These are phyloP conservation scores for Drosophila funebris DNA, from an alignment of 1,140 invertebrate species.

Conservation along the genomic window DNA sequence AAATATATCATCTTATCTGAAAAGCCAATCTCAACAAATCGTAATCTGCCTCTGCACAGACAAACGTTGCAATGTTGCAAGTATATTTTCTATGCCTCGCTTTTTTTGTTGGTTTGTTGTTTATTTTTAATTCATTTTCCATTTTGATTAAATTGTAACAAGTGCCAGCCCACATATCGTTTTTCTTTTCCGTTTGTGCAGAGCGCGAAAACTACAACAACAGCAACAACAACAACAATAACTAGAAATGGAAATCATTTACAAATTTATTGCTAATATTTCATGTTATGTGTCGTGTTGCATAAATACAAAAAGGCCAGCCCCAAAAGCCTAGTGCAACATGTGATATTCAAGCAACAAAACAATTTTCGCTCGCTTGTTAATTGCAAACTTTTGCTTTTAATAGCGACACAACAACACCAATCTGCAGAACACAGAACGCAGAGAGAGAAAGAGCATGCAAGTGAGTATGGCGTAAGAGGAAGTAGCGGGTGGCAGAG, in stretches of 20 bases:
- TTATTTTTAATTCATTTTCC: conserved; percentile 42
- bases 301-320: conserved; percentile 76
- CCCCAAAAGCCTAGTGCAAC: conserved; percentile 47
- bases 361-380: conserved; percentile 59
- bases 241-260: conserved; percentile 41
- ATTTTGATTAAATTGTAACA: conserved; percentile 81
- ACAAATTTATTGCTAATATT: conserved; percentile 81
- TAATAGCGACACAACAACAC: conserved; percentile 51
- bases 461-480: neutral
- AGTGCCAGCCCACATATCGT: conserved; percentile 76
- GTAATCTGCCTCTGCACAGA: conserved; percentile 29
- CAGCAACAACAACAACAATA: neutral
- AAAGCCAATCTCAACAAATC: conserved; percentile 40
- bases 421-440: conserved; percentile 26
- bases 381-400: conserved; percentile 82
- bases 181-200: conserved; percentile 44
- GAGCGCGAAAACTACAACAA: conserved; percentile 26
- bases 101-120: neutral
- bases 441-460: conserved; percentile 5
- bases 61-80: neutral
- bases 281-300: conserved; percentile 80
- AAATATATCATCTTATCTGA: conserved; percentile 19
- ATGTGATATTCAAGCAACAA: conserved; percentile 60
- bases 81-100: conserved; percentile 6
- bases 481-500: conserved; percentile 4